phyloP scores from a whole-genome alignment of 2,888 invertebrate genomes.

The Tenthredo amoena region DNA sequence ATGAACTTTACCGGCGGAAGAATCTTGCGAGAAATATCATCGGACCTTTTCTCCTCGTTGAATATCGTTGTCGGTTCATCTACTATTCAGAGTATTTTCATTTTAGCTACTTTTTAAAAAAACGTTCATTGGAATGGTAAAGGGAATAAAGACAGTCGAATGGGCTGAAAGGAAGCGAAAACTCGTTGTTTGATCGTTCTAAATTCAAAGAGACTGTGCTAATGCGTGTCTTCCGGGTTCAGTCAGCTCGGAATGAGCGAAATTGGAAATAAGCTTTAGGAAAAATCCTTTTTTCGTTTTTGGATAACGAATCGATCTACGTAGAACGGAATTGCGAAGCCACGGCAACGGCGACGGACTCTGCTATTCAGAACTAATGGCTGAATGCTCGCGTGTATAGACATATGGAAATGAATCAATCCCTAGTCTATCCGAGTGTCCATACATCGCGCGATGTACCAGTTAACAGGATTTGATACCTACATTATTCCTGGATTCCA shows the following conservation, averaged over 20 bases:
- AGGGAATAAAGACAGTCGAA: neutral
- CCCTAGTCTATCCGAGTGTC: neutral
- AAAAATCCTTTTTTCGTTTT: neutral
- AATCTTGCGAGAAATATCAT: neutral
- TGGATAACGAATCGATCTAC: neutral
- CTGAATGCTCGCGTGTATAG: neutral
- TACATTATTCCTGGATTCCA: neutral
- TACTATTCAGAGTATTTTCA: neutral
- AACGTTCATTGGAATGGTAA: neutral
- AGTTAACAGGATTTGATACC: neutral
- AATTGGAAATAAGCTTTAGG: neutral
- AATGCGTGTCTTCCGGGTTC: neutral
- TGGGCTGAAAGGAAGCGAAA: neutral
- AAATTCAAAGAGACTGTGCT: neutral
- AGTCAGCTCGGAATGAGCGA: neutral
- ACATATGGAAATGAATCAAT: neutral
- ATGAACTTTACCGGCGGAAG: neutral
- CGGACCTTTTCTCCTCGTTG: neutral
- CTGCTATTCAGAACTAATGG: neutral
- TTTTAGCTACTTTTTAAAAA: neutral
- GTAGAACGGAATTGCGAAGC: neutral
- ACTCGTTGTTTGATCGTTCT: constrained; percentile 11
- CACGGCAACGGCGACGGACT: neutral
- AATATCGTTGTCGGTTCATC: neutral
- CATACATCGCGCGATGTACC: neutral